Base-by-base conservation (phyloP, 1,140 invertebrate genomes). In the Papilio polyxenes region DNA sequence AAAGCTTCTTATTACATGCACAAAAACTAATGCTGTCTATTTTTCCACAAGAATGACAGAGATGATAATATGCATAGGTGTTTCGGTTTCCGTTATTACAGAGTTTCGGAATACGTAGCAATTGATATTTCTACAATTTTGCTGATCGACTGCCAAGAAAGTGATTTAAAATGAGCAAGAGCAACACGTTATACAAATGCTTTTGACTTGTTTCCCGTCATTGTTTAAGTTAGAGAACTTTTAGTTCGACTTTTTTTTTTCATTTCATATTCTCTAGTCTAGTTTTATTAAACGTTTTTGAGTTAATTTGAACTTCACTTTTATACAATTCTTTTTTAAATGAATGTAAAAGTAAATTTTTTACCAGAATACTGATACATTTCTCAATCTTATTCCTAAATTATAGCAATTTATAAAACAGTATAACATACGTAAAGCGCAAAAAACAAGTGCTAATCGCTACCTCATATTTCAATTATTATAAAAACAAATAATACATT, bases 221-320 rank as follows among this genome's bases (percentile, higher is more conserved):
- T 65, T 23, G 6, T 65, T 65, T 65, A 65, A 65, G 62, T 65
- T 65, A 65, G 20, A 23, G 20, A 65, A 65, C 20, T 65, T 62
- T 23, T 11, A 23, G 20, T 65, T 65, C 2, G 17, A 62, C 59
- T 62, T 62, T 62, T 6, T 20, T 44, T 62, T 62, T 7, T n/a
- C n/a, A n/a, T n/a, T 13, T 11, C 3, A 31, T 10, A 65, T 11
- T 65, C 62, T 65, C 51, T 62, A 23, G 6, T 2, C 9, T 65
- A 23, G 10, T 65, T 31, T 65, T 31, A 11, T 65, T 5, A 65
- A 65, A 13, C 20, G 13, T n/a, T 6, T 59, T 65, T 11, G 62
- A 65, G 10, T 65, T 65, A 5, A 65, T 31, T 65, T 65, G 3
- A 13, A 23, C 23, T 23, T 23, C 3, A 65, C 51, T 44, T 2